Evolutionary conservation across 2,888 invertebrate species (phyloP).

Genomic region (Philereme vetulata): DNA sequence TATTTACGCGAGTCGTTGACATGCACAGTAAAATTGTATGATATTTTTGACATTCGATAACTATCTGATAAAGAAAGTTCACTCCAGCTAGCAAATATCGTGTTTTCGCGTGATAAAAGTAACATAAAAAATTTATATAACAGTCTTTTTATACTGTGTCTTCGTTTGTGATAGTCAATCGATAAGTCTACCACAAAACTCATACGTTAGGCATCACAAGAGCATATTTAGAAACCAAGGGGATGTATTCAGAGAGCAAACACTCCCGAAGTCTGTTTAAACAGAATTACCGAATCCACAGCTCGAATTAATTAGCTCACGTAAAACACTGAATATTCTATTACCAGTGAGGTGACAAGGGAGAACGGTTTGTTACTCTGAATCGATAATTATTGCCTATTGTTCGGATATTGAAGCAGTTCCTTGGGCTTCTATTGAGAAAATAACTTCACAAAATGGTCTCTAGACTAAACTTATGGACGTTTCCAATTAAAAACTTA

Average conservation of each 20-base stretch:
- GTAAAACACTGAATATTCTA: constrained; percentile 53
- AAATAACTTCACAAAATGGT: neutral
- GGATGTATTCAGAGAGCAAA: constrained; percentile 16
- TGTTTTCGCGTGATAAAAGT: no score
- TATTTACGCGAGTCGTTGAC: constrained; percentile 37
- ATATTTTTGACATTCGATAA: neutral
- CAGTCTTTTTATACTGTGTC: no score
- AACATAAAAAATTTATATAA: no score
- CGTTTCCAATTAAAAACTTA: no score
- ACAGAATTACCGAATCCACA: constrained; percentile 46
- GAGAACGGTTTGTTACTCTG: constrained; percentile 15
- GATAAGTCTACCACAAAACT: no score
- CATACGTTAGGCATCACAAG: neutral
- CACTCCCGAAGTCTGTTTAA: constrained; percentile 41
- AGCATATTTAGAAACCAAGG: neutral
- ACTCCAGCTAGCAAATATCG: no score
- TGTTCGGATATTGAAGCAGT: constrained; percentile 3
- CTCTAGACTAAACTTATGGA: neutral
- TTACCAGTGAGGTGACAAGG: constrained; percentile 25
- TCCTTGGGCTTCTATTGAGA: neutral
- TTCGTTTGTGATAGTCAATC: no score
- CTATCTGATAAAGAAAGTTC: constrained; percentile 3
- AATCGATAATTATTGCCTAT: constrained; percentile 17
- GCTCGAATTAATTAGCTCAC: constrained; percentile 56
- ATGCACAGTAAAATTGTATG: constrained; percentile 17